These are phyloP conservation scores for Microtus richardsoni DNA, from an alignment of 2,113 vertebrate genomes.

Conservation along the genomic window DNA sequence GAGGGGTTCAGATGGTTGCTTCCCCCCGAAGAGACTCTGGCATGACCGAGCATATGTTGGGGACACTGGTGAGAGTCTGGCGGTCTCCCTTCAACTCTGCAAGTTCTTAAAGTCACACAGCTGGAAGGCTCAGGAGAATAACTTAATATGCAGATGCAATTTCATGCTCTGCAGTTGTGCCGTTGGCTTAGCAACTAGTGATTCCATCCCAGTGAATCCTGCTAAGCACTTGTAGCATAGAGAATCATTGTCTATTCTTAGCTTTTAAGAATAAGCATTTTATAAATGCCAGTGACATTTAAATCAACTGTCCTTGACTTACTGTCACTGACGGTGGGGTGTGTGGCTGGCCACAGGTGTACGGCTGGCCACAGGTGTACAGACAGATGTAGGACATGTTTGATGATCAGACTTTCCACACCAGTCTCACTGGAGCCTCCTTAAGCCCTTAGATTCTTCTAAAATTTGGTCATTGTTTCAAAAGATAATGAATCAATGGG, in stretches of 20 bases:
- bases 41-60: neutral
- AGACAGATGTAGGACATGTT: neutral
- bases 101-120: neutral
- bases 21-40: neutral
- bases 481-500: neutral
- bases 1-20: neutral
- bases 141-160: neutral
- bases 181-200: neutral
- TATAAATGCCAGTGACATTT: neutral
- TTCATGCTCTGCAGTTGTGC: neutral
- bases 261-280: neutral
- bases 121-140: neutral
- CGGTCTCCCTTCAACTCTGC: too few relatives aligned
- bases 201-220: neutral
- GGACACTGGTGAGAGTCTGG: neutral
- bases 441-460: neutral
- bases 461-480: neutral
- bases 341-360: neutral
- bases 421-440: too few relatives aligned
- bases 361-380: neutral
- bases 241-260: neutral
- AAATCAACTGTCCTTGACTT: neutral
- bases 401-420: neutral
- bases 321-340: neutral
- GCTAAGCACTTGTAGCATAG: neutral